These are phyloP conservation scores for Novumbra hubbsi DNA, from an alignment of 2,797 vertebrate genomes.

Conservation along the genomic window DNA sequence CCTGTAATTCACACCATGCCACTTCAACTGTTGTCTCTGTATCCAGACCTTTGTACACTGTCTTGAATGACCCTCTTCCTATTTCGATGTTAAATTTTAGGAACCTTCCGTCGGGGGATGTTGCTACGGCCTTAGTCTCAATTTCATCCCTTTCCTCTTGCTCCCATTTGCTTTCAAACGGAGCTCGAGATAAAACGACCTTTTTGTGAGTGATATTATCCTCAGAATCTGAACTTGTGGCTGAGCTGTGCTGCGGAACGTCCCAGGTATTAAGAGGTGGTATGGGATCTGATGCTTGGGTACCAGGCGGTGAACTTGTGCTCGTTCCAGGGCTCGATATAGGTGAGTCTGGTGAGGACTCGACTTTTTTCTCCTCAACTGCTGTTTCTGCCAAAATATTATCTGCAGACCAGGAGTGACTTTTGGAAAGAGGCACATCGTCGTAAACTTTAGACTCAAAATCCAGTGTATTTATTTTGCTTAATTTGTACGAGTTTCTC, in stretches of 20 bases:
- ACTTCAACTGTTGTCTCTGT: conserved; percentile 95
- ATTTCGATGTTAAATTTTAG: conserved; percentile 96
- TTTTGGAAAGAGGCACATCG: conserved; percentile 43
- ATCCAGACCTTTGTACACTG: conserved; percentile 90
- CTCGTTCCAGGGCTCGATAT: conserved; percentile 20
- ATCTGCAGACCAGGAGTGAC: conserved; percentile 52
- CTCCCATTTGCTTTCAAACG: conserved; percentile 40
- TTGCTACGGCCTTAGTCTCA: conserved; percentile 73
- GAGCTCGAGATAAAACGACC: conserved; percentile 19
- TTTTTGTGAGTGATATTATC: conserved; percentile 46
- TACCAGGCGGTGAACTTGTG: conserved; percentile 19
- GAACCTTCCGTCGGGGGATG: conserved; percentile 86
- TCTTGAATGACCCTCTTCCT: conserved; percentile 93
- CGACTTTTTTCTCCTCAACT: conserved; percentile 23
- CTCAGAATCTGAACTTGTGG: conserved; percentile 58
- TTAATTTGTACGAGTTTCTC: conserved; percentile 68
- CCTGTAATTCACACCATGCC: conserved; percentile 97
- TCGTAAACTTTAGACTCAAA: conserved; percentile 61
- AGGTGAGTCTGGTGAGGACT: conserved; percentile 20
- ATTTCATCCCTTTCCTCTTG: conserved; percentile 65
- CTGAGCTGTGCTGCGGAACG: conserved; percentile 14
- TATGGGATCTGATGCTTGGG: conserved; percentile 18
- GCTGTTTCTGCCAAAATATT: conserved; percentile 37
- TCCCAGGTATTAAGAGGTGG: conserved; percentile 18
- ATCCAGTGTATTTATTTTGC: conserved; percentile 70